Evolutionary conservation across 2,888 invertebrate species (phyloP).

Genomic region (Phaonia tiefii): DNA sequence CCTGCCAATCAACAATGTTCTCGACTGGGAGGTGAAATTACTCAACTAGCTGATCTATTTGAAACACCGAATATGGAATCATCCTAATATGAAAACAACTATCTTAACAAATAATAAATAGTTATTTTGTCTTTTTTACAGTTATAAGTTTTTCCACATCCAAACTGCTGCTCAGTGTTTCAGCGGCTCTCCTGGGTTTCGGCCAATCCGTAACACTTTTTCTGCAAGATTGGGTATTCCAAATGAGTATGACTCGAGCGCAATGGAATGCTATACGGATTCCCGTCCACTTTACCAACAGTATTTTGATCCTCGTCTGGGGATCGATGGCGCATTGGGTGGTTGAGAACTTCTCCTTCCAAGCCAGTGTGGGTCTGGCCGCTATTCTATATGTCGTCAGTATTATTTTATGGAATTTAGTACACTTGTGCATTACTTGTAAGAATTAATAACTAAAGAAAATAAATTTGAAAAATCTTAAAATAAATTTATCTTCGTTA

Average conservation of each 20-base stretch:
- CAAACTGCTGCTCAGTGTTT: conserved; percentile 78
- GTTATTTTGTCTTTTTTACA: conserved; percentile 63
- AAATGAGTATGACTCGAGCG: conserved; percentile 78
- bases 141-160: conserved; percentile 80
- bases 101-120: no score
- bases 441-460: conserved; percentile 67
- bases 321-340: conserved; percentile 77
- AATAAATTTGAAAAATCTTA: no score
- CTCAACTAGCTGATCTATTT: no score
- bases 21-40: no score
- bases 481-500: no score
- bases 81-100: no score
- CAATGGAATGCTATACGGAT: conserved; percentile 78
- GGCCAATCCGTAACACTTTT: conserved; percentile 79
- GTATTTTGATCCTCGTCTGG: conserved; percentile 78
- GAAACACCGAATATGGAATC: no score
- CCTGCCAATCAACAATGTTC: no score
- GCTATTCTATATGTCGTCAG: conserved; percentile 75
- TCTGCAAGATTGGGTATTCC: conserved; percentile 78
- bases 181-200: conserved; percentile 79
- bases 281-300: conserved; percentile 79
- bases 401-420: conserved; percentile 77
- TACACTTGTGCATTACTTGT: conserved; percentile 75
- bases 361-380: conserved; percentile 77
- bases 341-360: conserved; percentile 78